Evolutionary conservation across 2,888 invertebrate genomes (phyloP).

Genomic region (Pyrgus malvae): DNA sequence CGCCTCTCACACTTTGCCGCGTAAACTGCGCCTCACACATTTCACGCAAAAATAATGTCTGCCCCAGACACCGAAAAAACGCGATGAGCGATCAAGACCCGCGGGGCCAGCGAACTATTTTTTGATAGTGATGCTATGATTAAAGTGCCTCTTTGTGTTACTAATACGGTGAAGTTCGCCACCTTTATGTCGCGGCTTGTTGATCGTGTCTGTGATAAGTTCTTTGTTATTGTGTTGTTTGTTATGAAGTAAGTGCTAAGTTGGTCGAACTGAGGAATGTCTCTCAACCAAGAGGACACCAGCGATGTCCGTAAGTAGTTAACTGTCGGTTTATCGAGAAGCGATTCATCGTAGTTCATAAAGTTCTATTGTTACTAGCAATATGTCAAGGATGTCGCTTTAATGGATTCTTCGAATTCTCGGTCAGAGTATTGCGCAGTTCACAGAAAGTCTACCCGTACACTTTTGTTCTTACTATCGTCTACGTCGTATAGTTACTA

Average conservation of each 20-base stretch:
- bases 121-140: slow-evolving; percentile 47
- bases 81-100: slow-evolving; percentile 1
- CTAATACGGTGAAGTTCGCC: slow-evolving; percentile 43
- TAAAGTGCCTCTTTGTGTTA: slow-evolving; percentile 51
- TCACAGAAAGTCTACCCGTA: slow-evolving; percentile 33
- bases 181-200: slow-evolving; percentile 41
- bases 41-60: slow-evolving; percentile 17
- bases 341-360: slow-evolving; percentile 25
- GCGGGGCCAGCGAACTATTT: slow-evolving; percentile 42
- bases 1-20: slow-evolving; percentile 36
- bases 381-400: slow-evolving; percentile 62
- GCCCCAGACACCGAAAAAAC: slow-evolving; percentile 22
- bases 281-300: slow-evolving; percentile 34
- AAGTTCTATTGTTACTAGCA: slow-evolving; percentile 40
- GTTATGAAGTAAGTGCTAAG: slow-evolving; percentile 29
- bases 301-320: slow-evolving; percentile 51
- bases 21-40: slow-evolving; percentile 32
- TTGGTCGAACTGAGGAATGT: slow-evolving; percentile 35
- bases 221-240: slow-evolving; percentile 41
- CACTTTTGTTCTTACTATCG: slow-evolving; percentile 10
- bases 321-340: slow-evolving; percentile 31
- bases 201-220: slow-evolving; percentile 43
- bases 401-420: slow-evolving; percentile 65
- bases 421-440: slow-evolving; percentile 67
- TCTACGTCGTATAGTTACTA: too few species aligned